These are phyloP conservation scores for Nasonovia ribisnigri DNA, from an alignment of 2,888 invertebrate genomes.

Conservation along the genomic window DNA sequence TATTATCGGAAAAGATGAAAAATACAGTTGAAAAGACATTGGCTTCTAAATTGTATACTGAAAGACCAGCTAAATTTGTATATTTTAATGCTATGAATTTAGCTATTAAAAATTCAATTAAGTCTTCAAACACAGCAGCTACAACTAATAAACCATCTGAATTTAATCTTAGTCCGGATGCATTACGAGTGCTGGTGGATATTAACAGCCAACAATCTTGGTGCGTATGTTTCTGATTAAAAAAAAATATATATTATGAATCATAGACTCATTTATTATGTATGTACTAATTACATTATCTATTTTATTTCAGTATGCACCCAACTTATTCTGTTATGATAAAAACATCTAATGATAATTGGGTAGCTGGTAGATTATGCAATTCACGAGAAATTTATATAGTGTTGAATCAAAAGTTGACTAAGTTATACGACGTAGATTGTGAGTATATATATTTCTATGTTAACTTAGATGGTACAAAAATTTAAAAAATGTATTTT, in stretches of 20 bases:
- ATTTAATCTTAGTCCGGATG: slow-evolving; percentile 58
- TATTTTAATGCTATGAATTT: slow-evolving; percentile 63
- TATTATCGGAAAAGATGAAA: slow-evolving; percentile 58
- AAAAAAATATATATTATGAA: background rate
- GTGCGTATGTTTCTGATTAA: slow-evolving; percentile 19
- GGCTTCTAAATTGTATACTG: slow-evolving; percentile 39
- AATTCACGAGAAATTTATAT: slow-evolving; percentile 63
- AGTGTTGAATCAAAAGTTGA: slow-evolving; percentile 61
- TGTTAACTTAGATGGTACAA: background rate
- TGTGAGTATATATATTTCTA: slow-evolving; percentile 10
- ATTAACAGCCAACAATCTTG: slow-evolving; percentile 54
- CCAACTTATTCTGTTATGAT: slow-evolving; percentile 59
- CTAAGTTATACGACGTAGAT: slow-evolving; percentile 54
- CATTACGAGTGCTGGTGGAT: slow-evolving; percentile 57
- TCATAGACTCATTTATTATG: background rate
- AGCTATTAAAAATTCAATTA: slow-evolving; percentile 63
- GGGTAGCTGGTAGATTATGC: slow-evolving; percentile 57
- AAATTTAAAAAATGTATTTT: background rate
- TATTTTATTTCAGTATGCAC: slow-evolving; percentile 52
- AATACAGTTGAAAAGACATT: slow-evolving; percentile 52
- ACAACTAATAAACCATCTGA: slow-evolving; percentile 22
- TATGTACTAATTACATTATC: background rate
- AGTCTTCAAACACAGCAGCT: background rate
- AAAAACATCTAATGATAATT: slow-evolving; percentile 58
- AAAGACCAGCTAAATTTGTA: slow-evolving; percentile 62